A percentile compares a stretch with the other conserved stretches of the same genome.
Evolutionary conservation across 92 coral and sea anemone genomes (phyloP).

Genomic region (Heliopora coerulea): DNA sequence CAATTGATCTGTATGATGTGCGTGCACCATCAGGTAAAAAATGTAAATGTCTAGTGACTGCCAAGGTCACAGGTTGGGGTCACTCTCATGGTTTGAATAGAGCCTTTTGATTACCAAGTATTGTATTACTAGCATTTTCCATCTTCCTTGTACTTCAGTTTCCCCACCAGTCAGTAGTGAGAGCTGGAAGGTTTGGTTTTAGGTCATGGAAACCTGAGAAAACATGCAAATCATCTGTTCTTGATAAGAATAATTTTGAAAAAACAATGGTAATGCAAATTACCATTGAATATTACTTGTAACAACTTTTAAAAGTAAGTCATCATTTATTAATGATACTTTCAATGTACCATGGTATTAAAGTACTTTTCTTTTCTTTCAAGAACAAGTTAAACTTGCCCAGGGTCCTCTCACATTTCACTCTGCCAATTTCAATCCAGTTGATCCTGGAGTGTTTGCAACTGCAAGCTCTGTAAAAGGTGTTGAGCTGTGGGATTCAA

Average conservation of each 20-base stretch:
- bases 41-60: background rate
- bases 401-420: slow-evolving; percentile 67
- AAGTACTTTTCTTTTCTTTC: background rate
- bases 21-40: slow-evolving; percentile 40
- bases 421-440: slow-evolving; percentile 93
- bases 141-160: no score
- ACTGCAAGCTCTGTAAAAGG: slow-evolving; percentile 90
- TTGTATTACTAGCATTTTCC: no score
- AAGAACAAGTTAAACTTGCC: slow-evolving; percentile 46
- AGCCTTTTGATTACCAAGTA: background rate
- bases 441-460: slow-evolving; percentile 72
- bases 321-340: no score
- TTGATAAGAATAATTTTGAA: no score
- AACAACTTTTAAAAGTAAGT: no score
- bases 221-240: no score
- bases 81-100: slow-evolving; percentile 16
- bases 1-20: slow-evolving; percentile 74
- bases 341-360: no score
- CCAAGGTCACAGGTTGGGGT: background rate
- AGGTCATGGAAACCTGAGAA: no score
- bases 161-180: no score
- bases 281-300: no score
- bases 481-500: slow-evolving; percentile 82
- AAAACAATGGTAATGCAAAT: no score
- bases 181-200: no score